Percentiles rank a stretch among this genome's conserved stretches.
These are phyloP conservation scores for Prietella phreatophila DNA, from an alignment of 2,113 vertebrate genomes.

Conservation along the genomic window DNA sequence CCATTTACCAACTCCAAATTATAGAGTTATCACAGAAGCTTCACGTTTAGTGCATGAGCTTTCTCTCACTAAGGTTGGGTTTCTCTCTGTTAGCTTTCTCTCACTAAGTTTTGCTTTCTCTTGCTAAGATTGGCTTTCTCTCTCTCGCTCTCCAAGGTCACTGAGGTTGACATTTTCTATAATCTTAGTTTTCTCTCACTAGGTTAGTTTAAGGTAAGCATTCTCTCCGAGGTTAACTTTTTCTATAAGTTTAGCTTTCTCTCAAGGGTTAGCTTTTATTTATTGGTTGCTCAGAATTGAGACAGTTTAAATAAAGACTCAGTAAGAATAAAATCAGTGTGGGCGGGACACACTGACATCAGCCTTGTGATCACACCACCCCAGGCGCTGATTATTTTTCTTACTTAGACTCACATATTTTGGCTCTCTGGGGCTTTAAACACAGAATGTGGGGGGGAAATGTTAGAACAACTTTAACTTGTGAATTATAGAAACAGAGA, in stretches of 20 bases:
- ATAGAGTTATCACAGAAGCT: background rate
- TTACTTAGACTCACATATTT: background rate
- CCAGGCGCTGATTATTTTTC: background rate
- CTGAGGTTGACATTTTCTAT: too few species aligned
- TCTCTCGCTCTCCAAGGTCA: too few species aligned
- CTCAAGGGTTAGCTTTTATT: background rate
- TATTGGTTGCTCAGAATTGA: background rate
- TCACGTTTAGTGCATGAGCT: background rate
- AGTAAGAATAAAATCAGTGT: background rate
- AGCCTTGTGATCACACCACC: background rate
- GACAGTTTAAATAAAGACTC: background rate
- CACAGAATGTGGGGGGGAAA: background rate
- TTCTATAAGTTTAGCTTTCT: background rate
- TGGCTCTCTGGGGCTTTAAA: constrained; percentile 17
- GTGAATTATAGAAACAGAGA: background rate
- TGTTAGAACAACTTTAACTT: background rate
- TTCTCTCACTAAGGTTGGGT: background rate
- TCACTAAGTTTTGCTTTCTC: too few species aligned
- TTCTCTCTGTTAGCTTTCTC: background rate
- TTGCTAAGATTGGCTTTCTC: too few species aligned
- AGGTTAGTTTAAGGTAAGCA: background rate
- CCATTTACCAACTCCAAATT: background rate
- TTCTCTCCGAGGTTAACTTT: background rate
- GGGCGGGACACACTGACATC: background rate
- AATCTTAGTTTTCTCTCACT: too few species aligned